Evolutionary conservation across 2,888 invertebrate species (phyloP), one percentile per base, ranked within the genome.

Genomic region (Xestoiulus laeticollis): DNA sequence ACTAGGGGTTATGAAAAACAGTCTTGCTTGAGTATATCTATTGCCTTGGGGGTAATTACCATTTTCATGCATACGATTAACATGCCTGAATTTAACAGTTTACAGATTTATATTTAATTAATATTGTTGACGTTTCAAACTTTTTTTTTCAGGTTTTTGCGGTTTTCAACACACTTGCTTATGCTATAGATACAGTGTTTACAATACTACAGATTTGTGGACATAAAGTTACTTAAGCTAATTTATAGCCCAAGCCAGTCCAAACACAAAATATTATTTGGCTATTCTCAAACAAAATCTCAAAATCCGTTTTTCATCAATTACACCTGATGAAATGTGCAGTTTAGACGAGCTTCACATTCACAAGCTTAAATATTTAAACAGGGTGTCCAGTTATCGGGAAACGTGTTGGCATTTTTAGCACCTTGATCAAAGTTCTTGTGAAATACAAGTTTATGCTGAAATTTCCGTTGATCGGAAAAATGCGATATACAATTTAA

Each of bases 121-220:
- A 38, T 16, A 48, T 16, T 48, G 8, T 38, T 38, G 5, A 5
- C 38, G 8, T 16, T 16, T 48, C 48, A 0, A 44, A 44, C 44
- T 44, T 44, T 44, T 53, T 59, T 59, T 59, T 59, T n/a, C 22
- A 59, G 59, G 59, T 59, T 22, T 59, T 59, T 59, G 59, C 59
- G 22, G 59, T 59, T 59, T 59, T 59, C 22, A 59, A 59, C 59
- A 22, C 59, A 6, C 59, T 59, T 59, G 59, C 59, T n/a, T 59
- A 59, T 59, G 59, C 59, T 59, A 22, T 59, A 59, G 59, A 59
- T 59, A 59, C 59, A 8, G 22, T 22, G 22, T 59, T 59, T 59
- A 59, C 59, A 22, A 5, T 59, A 22, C 59, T 59, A 59, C 22
- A 59, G 22, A 59, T 59, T n/a, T 59, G 22, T 59, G 59, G 59